Percentiles rank a stretch among this genome's conserved stretches.
These are phyloP conservation scores for Petrocephalus schoutedeni DNA, from an alignment of 2,797 vertebrate species.

Conservation along the genomic window DNA sequence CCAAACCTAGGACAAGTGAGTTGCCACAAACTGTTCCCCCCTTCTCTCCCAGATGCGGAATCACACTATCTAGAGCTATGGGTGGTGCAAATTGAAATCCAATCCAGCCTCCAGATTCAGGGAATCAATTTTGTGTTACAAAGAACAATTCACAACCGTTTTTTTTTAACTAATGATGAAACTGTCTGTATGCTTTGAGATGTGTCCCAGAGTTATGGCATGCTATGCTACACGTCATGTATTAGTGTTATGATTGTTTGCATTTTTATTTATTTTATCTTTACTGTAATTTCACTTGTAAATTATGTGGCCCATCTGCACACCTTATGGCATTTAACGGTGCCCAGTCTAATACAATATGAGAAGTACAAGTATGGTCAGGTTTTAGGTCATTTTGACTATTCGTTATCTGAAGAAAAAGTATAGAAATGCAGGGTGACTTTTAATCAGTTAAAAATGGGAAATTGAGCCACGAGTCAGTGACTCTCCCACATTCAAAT, in stretches of 20 bases:
- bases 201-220: slow-evolving; percentile 52
- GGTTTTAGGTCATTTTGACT: not conserved
- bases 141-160: not conserved
- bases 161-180: slow-evolving; percentile 2
- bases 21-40: not conserved
- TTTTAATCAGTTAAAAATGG: not conserved
- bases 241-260: slow-evolving; percentile 62
- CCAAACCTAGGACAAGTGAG: not conserved
- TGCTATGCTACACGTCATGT: slow-evolving; percentile 50
- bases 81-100: not conserved
- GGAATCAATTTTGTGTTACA: not conserved
- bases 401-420: not conserved
- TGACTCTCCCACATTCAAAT: not conserved
- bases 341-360: not conserved
- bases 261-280: slow-evolving; percentile 48
- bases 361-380: not conserved
- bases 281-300: slow-evolving; percentile 51
- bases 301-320: slow-evolving; percentile 56
- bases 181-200: slow-evolving; percentile 24
- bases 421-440: not conserved
- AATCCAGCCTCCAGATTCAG: not conserved
- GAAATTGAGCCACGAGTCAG: not conserved
- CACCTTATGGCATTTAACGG: slow-evolving; percentile 24
- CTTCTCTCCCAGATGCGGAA: not conserved
- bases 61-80: not conserved